Evolutionary conservation across 2,888 invertebrate genomes (phyloP).

Genomic region (Epinotia demarniana): DNA sequence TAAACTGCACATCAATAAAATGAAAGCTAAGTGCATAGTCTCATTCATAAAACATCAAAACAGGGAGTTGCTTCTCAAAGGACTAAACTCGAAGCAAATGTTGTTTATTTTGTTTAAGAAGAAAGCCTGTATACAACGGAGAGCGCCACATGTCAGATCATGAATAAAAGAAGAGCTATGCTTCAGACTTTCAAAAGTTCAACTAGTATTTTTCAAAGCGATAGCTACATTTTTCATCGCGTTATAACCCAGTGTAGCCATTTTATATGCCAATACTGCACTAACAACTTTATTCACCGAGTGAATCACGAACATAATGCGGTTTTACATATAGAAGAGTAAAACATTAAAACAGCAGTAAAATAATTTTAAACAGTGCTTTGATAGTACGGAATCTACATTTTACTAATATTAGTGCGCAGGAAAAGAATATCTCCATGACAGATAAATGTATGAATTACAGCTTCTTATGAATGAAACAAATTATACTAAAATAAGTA

Average conservation of each 20-base stretch:
- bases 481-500: neutral
- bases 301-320: neutral
- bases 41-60: conserved; percentile 81
- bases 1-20: conserved; percentile 48
- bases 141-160: conserved; percentile 82
- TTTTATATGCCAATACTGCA: neutral
- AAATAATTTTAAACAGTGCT: neutral
- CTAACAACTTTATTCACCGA: neutral
- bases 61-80: conserved; percentile 76
- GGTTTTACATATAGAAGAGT: neutral
- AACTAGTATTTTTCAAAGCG: conserved; percentile 75
- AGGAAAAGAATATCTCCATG: neutral
- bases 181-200: conserved; percentile 82
- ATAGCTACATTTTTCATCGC: conserved; percentile 67
- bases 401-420: neutral
- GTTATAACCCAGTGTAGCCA: neutral
- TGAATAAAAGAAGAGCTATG: conserved; percentile 83
- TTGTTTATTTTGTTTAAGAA: conserved; percentile 83
- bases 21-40: conserved; percentile 70
- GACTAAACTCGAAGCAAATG: conserved; percentile 80
- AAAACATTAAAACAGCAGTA: too few relatives aligned
- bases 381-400: neutral
- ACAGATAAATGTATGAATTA: neutral
- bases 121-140: conserved; percentile 80
- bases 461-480: neutral